Base-by-base conservation (phyloP, 2,797 vertebrate species). In the Glyptemys insculpta region DNA sequence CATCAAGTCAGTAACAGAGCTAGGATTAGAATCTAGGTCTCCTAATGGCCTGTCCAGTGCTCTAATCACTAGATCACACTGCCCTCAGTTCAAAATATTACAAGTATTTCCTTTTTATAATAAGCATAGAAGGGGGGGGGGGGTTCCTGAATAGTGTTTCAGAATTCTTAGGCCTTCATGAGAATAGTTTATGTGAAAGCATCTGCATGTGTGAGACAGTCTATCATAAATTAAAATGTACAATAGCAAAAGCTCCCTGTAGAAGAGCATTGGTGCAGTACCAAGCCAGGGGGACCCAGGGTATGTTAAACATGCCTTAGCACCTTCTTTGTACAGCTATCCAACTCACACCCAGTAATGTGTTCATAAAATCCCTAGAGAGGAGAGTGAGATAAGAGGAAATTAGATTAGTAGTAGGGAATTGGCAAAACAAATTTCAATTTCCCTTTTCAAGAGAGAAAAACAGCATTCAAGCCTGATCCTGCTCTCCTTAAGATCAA, bases 361-460 rank as follows among this genome's bases (percentile, higher is more conserved):
- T 95, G 87, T 95, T 95, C 76, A 83, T 79, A 92, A 90, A 56
- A 56, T 82, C 91, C 53, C 80, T 41, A 31, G 91, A 94, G 90
- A 92, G 83, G 18, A 74, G 72, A 25, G 25, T 52, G 90, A 82
- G 95, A 80, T 91, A 96, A 97, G 93, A 86, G 95, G 94, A 97
- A 98, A 96, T 95, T 92, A 98, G 96, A 97, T 95, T 96, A 97
- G 83, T 27, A 91, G 76, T 85, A 78, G 86, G 54, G 94, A 96
- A 96, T 94, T 62, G 56, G 50, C 82, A 94, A 93, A 83, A 57
- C 2, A 4, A 86, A 49, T 85, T 96, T 95, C 84, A 76, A 76
- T 93, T 98, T 97, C 97, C 94, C 85, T 90, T 91, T 95, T 88
- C 83, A 95, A 88, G 57, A 83, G 29, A 79, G 50, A 90, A 76